These are phyloP conservation scores for Nyctibius bracteatus DNA, from an alignment of 2,113 vertebrate genomes.

Conservation along the genomic window DNA sequence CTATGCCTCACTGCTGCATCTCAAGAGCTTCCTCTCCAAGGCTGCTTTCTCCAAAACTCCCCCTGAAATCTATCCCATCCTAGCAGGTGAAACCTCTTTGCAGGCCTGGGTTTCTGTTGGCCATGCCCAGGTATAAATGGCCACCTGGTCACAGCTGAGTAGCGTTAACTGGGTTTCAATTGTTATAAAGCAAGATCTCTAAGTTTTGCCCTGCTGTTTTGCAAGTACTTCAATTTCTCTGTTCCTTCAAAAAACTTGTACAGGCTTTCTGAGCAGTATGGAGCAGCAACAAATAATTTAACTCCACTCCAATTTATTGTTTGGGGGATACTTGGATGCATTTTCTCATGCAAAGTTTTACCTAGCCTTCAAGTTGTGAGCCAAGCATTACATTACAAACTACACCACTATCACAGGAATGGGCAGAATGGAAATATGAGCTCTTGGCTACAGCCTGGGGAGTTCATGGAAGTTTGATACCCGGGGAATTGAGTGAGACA, in stretches of 20 bases:
- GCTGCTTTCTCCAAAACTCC: not conserved
- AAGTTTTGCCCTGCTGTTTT: not conserved
- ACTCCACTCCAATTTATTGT: not conserved
- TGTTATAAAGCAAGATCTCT: not conserved
- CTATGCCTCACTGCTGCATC: not conserved
- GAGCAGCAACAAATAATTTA: not conserved
- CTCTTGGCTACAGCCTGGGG: not conserved
- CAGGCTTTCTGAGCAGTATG: not conserved
- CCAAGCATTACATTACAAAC: not conserved
- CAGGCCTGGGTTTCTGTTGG: not conserved
- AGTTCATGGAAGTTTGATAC: not conserved
- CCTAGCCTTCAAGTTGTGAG: not conserved
- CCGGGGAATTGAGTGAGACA: not conserved
- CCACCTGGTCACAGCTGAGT: not conserved
- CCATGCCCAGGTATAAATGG: not conserved
- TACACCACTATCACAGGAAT: not conserved
- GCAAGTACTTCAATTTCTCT: not conserved
- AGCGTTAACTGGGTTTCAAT: fast-evolving
- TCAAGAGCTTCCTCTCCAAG: not conserved
- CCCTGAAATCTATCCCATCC: fast-evolving
- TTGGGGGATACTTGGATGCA: not conserved
- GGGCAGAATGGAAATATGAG: not conserved
- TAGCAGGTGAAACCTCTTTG: not conserved
- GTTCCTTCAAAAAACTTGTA: not conserved
- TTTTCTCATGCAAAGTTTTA: not conserved